Conservation (phyloP, 2,888 invertebrate species). For the Priocnemis perturbator region DNA sequence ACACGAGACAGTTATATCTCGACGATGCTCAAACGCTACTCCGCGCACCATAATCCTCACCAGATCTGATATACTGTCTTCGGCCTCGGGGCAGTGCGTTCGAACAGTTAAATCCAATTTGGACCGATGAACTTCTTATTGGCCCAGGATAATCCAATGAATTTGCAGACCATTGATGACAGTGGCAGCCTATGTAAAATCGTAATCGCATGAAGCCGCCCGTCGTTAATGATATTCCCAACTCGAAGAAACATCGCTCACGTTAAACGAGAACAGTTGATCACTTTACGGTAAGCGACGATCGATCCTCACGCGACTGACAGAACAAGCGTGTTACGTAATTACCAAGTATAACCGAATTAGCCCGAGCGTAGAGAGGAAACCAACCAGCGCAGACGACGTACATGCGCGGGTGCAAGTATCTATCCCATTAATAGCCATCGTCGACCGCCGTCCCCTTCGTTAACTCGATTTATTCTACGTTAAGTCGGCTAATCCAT, state of each 20-base stretch:
- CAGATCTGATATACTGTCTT: too few species aligned
- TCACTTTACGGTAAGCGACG: slow-evolving; percentile 22
- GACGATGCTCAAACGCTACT: slow-evolving; percentile 20
- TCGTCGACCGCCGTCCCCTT: background rate
- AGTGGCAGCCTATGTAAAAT: too few species aligned
- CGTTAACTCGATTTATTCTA: slow-evolving; percentile 47
- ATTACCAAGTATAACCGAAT: slow-evolving; percentile 46
- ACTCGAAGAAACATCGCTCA: too few species aligned
- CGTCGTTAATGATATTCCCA: too few species aligned
- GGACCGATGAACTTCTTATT: too few species aligned
- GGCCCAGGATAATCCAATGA: too few species aligned
- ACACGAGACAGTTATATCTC: too few species aligned
- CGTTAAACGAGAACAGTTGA: slow-evolving; percentile 25
- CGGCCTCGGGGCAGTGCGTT: too few species aligned
- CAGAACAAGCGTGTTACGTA: slow-evolving; percentile 43
- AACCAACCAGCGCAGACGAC: background rate
- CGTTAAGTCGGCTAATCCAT: slow-evolving; percentile 35
- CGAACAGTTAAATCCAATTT: too few species aligned
- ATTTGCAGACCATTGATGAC: too few species aligned
- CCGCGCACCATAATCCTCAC: background rate
- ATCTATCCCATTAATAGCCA: slow-evolving; percentile 35
- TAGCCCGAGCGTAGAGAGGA: slow-evolving; percentile 8
- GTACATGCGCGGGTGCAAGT: slow-evolving; percentile 28
- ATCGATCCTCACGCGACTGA: slow-evolving; percentile 21
- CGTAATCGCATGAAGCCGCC: too few species aligned